These are phyloP conservation scores for Drosophila nr. perissopoda DNA, from an alignment of 2,888 invertebrate species.

Conservation along the genomic window DNA sequence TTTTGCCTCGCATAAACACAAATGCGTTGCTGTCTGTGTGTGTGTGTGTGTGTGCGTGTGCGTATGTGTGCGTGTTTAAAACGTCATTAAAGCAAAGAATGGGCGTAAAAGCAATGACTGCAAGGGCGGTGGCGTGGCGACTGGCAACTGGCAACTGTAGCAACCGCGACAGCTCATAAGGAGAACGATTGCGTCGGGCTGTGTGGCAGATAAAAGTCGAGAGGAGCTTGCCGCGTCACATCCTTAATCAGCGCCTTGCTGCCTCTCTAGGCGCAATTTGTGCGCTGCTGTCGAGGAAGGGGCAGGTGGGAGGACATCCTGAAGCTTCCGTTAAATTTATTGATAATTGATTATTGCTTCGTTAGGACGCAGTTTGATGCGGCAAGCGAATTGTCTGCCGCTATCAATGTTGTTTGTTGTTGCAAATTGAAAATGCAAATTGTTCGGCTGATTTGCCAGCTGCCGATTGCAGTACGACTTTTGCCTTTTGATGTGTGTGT, in stretches of 20 bases:
- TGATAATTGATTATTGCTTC: constrained; percentile 83
- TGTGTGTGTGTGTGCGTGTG: constrained; percentile 37
- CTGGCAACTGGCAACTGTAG: constrained; percentile 19
- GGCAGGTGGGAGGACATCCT: neutral
- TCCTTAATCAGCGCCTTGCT: constrained; percentile 64
- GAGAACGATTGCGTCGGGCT: constrained; percentile 14
- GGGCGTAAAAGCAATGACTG: constrained; percentile 37
- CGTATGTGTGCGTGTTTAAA: constrained; percentile 64
- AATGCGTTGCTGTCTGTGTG: neutral
- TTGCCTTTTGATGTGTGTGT: constrained; percentile 47
- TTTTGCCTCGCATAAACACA: constrained; percentile 46
- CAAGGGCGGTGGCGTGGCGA: constrained; percentile 5
- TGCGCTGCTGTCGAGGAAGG: neutral
- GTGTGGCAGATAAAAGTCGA: constrained; percentile 67
- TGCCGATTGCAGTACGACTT: constrained; percentile 42
- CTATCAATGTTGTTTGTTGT: constrained; percentile 52
- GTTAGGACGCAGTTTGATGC: constrained; percentile 67
- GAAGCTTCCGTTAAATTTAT: constrained; percentile 70
- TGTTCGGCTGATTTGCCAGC: constrained; percentile 65
- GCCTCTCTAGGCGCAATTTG: constrained; percentile 28
- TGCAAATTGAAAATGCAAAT: constrained; percentile 82
- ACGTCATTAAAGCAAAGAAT: constrained; percentile 69
- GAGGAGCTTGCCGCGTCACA: constrained; percentile 53
- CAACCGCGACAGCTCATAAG: constrained; percentile 60
- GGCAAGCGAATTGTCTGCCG: constrained; percentile 33